These are phyloP conservation scores for Cataglyphis livida DNA, from an alignment of 2,888 invertebrate species.

Conservation along the genomic window DNA sequence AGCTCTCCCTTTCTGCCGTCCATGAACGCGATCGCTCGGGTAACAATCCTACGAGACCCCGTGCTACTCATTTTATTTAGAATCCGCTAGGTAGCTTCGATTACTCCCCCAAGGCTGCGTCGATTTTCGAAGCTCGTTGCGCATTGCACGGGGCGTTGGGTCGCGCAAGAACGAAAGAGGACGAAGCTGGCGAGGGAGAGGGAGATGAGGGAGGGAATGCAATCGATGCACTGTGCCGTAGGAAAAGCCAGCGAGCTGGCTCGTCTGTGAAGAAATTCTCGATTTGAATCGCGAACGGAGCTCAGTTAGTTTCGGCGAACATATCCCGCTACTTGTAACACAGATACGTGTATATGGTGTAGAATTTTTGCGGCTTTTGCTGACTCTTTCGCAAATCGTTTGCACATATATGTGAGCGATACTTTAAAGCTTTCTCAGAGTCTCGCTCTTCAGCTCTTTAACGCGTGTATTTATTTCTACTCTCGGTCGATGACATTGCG, in stretches of 20 bases:
- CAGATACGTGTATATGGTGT: not conserved
- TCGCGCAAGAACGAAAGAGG: slow-evolving; percentile 27
- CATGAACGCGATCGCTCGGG: not conserved
- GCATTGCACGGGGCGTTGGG: slow-evolving; percentile 46
- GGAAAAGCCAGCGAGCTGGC: slow-evolving; percentile 3
- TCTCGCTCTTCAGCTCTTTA: not conserved
- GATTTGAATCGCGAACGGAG: slow-evolving; percentile 24
- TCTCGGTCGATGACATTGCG: not conserved
- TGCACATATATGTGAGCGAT: not conserved
- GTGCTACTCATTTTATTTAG: slow-evolving; percentile 44
- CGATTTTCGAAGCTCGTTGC: slow-evolving; percentile 58
- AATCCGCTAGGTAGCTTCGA: slow-evolving; percentile 37
- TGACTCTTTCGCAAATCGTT: not conserved
- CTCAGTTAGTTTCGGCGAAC: slow-evolving; percentile 14
- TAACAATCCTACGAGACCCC: slow-evolving; percentile 4
- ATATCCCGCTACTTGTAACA: not conserved
- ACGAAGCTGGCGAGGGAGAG: not conserved
- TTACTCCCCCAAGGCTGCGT: slow-evolving; percentile 42
- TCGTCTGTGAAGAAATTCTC: slow-evolving; percentile 48
- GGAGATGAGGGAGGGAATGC: slow-evolving; percentile 14
- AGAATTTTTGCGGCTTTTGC: not conserved
- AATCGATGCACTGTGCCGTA: slow-evolving; percentile 32
- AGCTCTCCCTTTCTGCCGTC: not conserved
- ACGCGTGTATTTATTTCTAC: slow-evolving; percentile 6
- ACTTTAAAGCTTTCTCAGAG: not conserved